Evolutionary conservation across 1,140 invertebrate species (phyloP).

Genomic region (Dinothrombium tinctorium): DNA sequence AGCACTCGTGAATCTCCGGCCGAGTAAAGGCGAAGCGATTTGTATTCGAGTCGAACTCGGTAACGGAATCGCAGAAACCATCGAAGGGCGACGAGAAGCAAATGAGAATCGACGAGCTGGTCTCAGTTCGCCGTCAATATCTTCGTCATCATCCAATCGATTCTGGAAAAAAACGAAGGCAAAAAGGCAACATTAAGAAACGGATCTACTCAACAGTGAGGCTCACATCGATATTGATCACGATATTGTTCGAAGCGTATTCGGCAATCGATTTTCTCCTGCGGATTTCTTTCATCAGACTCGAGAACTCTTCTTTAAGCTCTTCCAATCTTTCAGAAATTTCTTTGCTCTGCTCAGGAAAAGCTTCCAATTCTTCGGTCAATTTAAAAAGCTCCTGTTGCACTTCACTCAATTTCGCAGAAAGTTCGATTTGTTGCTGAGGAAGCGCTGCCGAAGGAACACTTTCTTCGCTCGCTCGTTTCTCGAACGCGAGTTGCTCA

Average conservation of each 20-base stretch:
- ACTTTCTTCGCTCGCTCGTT: neutral
- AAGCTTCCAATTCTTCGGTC: slow-evolving; percentile 3
- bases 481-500: neutral
- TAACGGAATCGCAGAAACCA: slow-evolving; percentile 1
- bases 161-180: neutral
- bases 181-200: neutral
- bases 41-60: neutral
- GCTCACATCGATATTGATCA: slow-evolving; percentile 12
- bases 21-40: neutral
- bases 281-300: slow-evolving; percentile 10
- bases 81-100: slow-evolving; percentile 1
- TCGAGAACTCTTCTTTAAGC: slow-evolving; percentile 9
- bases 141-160: slow-evolving; percentile 16
- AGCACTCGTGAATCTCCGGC: no score
- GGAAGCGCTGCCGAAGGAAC: neutral
- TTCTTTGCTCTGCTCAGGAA: slow-evolving; percentile 4
- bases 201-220: neutral
- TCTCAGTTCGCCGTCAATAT: slow-evolving; percentile 20
- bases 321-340: slow-evolving; percentile 9
- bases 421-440: neutral
- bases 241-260: slow-evolving; percentile 5
- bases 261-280: slow-evolving; percentile 12
- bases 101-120: slow-evolving; percentile 17
- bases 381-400: slow-evolving; percentile 10
- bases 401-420: slow-evolving; percentile 5